phyloP scores from a whole-genome alignment of 2,113 vertebrate genomes.

The Myrmecophaga tridactyla region DNA sequence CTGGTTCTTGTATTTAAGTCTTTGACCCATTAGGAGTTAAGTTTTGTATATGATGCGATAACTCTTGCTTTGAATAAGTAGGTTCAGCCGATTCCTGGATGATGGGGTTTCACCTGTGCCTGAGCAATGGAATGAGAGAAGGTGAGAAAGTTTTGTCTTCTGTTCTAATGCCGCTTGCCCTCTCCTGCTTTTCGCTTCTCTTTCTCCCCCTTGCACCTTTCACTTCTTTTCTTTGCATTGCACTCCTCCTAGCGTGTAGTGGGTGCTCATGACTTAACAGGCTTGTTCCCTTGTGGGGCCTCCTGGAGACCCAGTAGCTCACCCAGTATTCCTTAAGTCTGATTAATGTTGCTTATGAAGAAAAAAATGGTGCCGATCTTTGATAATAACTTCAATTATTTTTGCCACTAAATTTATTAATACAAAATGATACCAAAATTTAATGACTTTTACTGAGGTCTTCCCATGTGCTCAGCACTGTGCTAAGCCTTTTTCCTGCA shows the following conservation, averaged over 20 bases:
- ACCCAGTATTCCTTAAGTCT: background rate
- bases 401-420: background rate
- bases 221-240: background rate
- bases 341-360: background rate
- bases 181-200: background rate
- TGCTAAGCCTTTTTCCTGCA: background rate
- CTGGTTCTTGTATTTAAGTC: too few relatives aligned
- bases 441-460: background rate
- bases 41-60: too few relatives aligned
- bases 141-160: background rate
- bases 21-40: too few relatives aligned
- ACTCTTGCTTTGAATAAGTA: background rate
- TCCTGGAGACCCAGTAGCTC: too few relatives aligned
- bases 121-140: background rate
- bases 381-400: background rate
- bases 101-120: background rate
- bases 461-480: background rate
- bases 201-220: background rate
- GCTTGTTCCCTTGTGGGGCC: background rate
- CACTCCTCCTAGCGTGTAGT: background rate
- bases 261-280: background rate
- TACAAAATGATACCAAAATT: background rate
- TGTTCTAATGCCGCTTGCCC: background rate
- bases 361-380: background rate
- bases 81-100: background rate